Base-by-base conservation (phyloP, 37 sponge, comb jelly and placozoan genomes). In the Axinella damicornis region DNA sequence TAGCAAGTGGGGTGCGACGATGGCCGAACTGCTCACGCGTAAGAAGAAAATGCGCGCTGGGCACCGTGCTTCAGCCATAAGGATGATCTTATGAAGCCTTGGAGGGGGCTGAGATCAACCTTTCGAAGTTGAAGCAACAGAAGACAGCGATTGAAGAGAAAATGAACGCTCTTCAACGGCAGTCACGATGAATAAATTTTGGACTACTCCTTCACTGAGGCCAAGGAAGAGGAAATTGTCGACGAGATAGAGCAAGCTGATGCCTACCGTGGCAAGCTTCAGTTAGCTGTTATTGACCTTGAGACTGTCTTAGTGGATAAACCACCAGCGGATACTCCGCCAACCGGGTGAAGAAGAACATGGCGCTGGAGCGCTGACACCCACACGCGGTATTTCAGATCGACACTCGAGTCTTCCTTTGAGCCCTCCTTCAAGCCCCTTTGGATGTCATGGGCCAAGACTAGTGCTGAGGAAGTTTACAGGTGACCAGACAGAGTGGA, bases 181-280 rank as follows among this genome's bases (percentile, higher is more conserved):
- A n/a, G n/a, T 17, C 68, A n/a, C 20, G 75, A 74, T 40, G 75
- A 36, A 54, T 52, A 54, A 30, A 74, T 74, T 46, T 46, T 74
- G 52, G 57, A 74, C 46, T n/a, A n/a, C n/a, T 2, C 27, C 19
- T 21, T 41, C 27, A n/a, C n/a, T n/a, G n/a, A n/a, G n/a, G 21
- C 5, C 6, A 30, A 74, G 4, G 75, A 74, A 30, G 75, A 74
- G 27, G 75, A 74, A 25, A 46, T 74, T 41, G 13, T 5, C 27
- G 27, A 74, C 22, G 75, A 74, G 54, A 74, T 74, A 54, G 54
- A 74, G 41, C 56, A 74, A 21, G 75, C 75, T 74, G 75, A 74
- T 74, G 27, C 56, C 75, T 53, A 54, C 30, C 46, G 32, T 24
- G 54, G 32, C 20, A 22, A 74, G 54, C n/a, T 74, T 22, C 57